Evolutionary conservation across 2,113 vertebrate genomes (phyloP).

Genomic region (Lepus americanus): DNA sequence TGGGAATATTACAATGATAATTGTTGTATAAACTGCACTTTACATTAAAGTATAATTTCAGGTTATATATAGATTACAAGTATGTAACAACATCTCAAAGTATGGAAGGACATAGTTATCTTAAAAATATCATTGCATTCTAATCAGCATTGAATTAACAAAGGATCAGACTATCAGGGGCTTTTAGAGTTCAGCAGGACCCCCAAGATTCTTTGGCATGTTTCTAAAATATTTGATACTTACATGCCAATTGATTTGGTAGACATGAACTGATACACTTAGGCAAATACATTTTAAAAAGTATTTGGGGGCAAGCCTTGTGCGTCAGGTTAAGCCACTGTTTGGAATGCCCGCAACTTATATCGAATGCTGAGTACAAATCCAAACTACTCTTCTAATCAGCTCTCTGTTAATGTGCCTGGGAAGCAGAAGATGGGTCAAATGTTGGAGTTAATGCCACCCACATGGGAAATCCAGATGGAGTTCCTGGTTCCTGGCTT

Average conservation of each 20-base stretch:
- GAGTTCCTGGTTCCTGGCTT: too few species aligned
- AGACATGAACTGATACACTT: background rate
- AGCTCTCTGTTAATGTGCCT: too few species aligned
- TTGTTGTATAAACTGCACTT: background rate
- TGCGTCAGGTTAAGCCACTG: too few species aligned
- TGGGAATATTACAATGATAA: background rate
- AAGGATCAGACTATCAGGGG: background rate
- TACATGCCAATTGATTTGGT: background rate
- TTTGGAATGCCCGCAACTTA: too few species aligned
- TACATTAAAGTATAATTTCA: background rate
- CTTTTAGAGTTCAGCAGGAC: background rate
- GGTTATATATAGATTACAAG: background rate
- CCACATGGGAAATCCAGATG: too few species aligned
- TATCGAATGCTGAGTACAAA: too few species aligned
- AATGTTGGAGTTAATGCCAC: too few species aligned
- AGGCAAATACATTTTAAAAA: background rate
- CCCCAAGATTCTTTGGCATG: background rate
- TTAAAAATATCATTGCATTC: constrained; percentile 10
- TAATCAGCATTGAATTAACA: background rate
- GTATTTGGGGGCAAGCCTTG: too few species aligned
- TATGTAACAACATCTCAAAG: constrained; percentile 44
- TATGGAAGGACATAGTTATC: background rate
- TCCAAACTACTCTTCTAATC: too few species aligned
- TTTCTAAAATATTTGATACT: constrained; percentile 24
- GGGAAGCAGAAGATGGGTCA: too few species aligned